A percentile compares a stretch with the other conserved stretches of the same genome.
Evolutionary conservation across 2,113 vertebrate species (phyloP).

Genomic region (Lichenostomus cassidix): DNA sequence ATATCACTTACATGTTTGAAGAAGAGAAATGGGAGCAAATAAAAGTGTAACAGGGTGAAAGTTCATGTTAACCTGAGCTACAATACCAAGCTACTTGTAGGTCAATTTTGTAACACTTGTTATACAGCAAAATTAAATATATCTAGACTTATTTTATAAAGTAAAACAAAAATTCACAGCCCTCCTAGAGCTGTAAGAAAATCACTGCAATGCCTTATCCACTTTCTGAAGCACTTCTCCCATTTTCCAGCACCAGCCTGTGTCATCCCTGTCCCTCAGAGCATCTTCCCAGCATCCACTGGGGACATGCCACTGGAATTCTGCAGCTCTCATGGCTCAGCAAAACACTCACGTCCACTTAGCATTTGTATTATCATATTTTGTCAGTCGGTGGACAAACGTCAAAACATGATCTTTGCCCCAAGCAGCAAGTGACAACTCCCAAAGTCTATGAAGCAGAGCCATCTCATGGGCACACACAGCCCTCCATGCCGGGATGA

Average conservation of each 20-base stretch:
- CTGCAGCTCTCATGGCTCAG: background rate
- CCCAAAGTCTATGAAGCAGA: background rate
- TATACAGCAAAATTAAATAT: background rate
- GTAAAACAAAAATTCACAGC: background rate
- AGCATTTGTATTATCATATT: background rate
- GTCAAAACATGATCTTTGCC: background rate
- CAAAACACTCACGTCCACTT: background rate
- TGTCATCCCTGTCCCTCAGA: background rate
- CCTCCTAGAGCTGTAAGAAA: background rate
- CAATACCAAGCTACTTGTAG: background rate
- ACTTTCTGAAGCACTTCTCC: background rate
- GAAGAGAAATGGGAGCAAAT: slow-evolving; percentile 20
- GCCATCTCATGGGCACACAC: background rate
- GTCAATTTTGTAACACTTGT: background rate
- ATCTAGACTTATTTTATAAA: background rate
- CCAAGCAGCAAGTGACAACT: background rate
- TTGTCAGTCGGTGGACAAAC: background rate
- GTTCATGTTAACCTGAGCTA: background rate
- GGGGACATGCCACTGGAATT: background rate
- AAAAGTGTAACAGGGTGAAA: slow-evolving; percentile 13
- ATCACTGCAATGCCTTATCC: background rate
- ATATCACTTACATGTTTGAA: slow-evolving; percentile 50
- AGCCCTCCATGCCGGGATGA: background rate
- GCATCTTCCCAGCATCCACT: background rate
- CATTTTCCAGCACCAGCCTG: background rate